Conservation (phyloP, 2,113 vertebrate species). For the Dascyllus trimaculatus region DNA sequence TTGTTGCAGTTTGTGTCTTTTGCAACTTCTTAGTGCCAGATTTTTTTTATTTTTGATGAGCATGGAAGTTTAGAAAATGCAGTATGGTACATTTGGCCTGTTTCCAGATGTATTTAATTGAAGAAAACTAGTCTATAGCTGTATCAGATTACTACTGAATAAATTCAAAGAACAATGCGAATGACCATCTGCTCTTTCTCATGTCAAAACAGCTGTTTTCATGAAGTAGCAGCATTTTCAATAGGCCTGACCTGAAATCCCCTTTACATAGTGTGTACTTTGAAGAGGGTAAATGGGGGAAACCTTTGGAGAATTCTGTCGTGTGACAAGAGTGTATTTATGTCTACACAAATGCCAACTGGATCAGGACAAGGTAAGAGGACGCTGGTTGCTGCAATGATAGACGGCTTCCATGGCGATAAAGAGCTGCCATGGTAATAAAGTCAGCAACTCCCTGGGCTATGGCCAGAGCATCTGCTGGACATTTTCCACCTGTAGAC, state of each 20-base stretch:
- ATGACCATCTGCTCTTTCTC: not conserved
- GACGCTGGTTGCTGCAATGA: constrained; percentile 10
- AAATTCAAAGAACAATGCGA: not conserved
- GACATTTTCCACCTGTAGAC: constrained; percentile 57
- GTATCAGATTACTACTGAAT: not conserved
- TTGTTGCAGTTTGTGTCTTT: not conserved
- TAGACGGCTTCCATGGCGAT: constrained; percentile 29
- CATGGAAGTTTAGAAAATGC: not conserved
- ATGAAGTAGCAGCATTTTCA: not conserved
- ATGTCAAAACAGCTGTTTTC: too few species aligned
- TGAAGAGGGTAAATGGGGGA: constrained; percentile 5
- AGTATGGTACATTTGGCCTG: not conserved
- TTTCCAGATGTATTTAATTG: constrained; percentile 7
- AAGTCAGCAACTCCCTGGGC: constrained; percentile 45
- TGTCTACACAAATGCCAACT: constrained; percentile 24
- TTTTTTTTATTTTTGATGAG: not conserved
- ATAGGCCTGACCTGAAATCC: not conserved
- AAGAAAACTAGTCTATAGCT: not conserved
- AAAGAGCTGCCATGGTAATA: constrained; percentile 48
- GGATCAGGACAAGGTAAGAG: constrained; percentile 38
- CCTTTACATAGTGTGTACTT: not conserved
- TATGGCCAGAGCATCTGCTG: constrained; percentile 40
- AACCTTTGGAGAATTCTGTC: constrained; percentile 6
- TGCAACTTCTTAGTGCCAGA: not conserved
- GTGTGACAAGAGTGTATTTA: constrained; percentile 5